Conservation (phyloP, 2,888 invertebrate genomes). For the Elgonia sp. region DNA sequence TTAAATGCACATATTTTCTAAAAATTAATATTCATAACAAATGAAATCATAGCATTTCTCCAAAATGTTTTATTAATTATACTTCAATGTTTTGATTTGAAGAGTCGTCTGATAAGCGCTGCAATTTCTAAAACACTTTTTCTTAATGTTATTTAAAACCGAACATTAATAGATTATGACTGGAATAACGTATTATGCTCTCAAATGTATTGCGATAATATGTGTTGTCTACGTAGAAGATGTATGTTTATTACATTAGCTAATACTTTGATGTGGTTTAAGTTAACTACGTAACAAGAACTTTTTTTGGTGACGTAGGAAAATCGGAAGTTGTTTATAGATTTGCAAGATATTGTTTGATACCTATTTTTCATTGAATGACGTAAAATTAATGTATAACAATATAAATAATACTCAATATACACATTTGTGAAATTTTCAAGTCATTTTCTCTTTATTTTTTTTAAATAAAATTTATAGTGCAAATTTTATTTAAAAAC, state of each 20-base stretch:
- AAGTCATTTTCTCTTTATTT: no score
- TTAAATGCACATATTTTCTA: no score
- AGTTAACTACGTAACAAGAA: constrained; percentile 28
- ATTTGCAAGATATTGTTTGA: not conserved
- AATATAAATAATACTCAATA: no score
- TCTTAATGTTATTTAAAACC: constrained; percentile 36
- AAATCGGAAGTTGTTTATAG: no score
- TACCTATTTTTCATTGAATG: not conserved
- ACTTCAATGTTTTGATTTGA: not conserved
- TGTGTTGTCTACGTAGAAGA: constrained; percentile 31
- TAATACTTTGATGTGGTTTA: constrained; percentile 49
- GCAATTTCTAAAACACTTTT: no score
- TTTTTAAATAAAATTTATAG: no score
- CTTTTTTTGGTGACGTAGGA: no score
- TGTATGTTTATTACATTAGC: constrained; percentile 41
- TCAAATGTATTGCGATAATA: constrained; percentile 19
- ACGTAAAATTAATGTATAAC: constrained; percentile 17
- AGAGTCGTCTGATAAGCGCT: not conserved
- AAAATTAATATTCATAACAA: no score
- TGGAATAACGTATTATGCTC: constrained; percentile 3
- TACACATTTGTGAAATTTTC: no score
- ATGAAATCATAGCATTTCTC: no score
- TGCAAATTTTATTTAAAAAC: no score
- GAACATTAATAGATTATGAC: not conserved
- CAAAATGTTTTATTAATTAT: not conserved